Evolutionary conservation across 2,797 vertebrate genomes (phyloP).

Genomic region (Threskiornis aethiopicus): DNA sequence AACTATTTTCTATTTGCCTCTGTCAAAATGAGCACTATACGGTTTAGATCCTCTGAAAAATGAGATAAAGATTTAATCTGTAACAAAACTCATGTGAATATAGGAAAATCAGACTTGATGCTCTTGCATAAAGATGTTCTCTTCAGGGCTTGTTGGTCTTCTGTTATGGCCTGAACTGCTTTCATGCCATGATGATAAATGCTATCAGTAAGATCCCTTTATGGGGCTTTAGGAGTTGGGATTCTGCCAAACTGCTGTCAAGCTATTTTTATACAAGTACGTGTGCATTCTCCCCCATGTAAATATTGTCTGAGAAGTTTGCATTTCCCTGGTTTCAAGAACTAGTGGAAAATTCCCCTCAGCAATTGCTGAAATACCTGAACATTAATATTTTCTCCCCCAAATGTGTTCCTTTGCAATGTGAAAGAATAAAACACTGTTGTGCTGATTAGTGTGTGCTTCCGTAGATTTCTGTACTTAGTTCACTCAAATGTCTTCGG

Average conservation of each 20-base stretch:
- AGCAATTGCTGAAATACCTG: not conserved
- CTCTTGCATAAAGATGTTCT: not conserved
- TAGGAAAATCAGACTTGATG: not conserved
- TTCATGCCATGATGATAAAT: not conserved
- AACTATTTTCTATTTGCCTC: not conserved
- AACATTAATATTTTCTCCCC: not conserved
- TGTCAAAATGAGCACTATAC: not conserved
- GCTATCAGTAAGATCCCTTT: not conserved
- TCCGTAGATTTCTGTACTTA: not conserved
- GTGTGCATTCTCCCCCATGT: not conserved
- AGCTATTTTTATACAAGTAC: not conserved
- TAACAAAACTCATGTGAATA: not conserved
- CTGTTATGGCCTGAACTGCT: not conserved
- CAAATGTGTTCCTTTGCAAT: not conserved
- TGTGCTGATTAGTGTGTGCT: not conserved
- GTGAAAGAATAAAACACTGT: not conserved
- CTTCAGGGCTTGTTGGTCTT: not conserved
- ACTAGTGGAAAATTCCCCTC: not conserved
- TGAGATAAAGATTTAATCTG: not conserved
- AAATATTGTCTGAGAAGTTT: not conserved
- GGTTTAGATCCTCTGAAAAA: not conserved
- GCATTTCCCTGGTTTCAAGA: not conserved
- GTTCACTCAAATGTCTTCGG: not conserved
- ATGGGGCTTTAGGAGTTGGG: not conserved
- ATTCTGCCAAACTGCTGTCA: not conserved